These are phyloP conservation scores for Pectinophora gossypiella DNA, from an alignment of 1,140 invertebrate genomes.

Conservation along the genomic window DNA sequence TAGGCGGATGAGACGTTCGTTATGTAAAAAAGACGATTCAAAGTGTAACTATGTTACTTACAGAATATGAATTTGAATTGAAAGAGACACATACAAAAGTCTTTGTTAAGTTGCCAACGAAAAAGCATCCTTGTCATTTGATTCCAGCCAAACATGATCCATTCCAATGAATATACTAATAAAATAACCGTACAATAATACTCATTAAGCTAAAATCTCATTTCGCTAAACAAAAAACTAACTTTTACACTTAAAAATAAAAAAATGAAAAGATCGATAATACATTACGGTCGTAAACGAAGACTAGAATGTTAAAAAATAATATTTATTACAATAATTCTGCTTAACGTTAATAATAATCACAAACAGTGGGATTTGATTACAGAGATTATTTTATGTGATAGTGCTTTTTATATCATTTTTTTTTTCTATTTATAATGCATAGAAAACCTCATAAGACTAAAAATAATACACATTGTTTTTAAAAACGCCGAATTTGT, in stretches of 20 bases:
- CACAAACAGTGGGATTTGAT: constrained; percentile 2
- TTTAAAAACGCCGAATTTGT: no score
- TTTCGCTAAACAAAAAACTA: constrained; percentile 29
- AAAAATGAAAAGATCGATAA: constrained; percentile 16
- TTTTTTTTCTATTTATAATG: neutral
- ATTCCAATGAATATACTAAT: no score
- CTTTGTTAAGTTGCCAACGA: no score
- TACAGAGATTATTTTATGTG: neutral
- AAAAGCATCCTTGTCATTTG: no score
- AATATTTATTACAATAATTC: constrained; percentile 16
- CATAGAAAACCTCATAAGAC: neutral
- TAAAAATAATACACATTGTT: no score
- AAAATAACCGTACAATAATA: no score
- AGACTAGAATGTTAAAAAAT: constrained; percentile 56
- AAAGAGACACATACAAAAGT: no score
- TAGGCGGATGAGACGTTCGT: no score
- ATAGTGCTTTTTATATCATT: neutral
- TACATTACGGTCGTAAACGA: constrained; percentile 41
- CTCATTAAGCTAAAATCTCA: constrained; percentile 29
- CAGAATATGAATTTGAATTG: no score
- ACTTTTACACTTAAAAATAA: constrained; percentile 1
- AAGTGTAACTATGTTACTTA: no score
- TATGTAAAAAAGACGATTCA: no score
- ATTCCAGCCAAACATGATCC: no score
- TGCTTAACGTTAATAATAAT: constrained; percentile 2